These are phyloP conservation scores for Malaclemys terrapin DNA, from an alignment of 2,113 vertebrate genomes.

Conservation along the genomic window DNA sequence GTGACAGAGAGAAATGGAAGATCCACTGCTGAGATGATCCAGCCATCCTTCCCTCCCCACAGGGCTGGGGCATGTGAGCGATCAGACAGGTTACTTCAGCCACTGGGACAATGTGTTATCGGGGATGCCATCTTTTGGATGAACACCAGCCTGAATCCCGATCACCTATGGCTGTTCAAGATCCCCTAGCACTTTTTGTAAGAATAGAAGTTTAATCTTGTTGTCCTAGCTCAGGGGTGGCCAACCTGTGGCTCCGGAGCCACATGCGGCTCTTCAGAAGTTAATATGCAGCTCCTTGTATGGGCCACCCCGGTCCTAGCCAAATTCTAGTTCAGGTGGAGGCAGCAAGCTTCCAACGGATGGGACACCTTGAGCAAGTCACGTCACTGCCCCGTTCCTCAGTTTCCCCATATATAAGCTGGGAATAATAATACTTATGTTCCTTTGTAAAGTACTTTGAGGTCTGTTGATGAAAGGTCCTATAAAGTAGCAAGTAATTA, in stretches of 20 bases:
- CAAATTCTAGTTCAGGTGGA: neutral
- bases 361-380: neutral
- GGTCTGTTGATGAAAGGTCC: neutral
- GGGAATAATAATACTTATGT: neutral
- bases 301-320: neutral
- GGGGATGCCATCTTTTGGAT: neutral
- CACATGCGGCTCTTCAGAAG: too few species aligned
- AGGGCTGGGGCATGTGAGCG: neutral
- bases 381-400: neutral
- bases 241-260: too few species aligned
- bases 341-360: neutral
- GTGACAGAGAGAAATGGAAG: neutral
- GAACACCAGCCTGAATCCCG: neutral
- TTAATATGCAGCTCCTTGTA: too few species aligned
- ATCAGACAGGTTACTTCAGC: neutral
- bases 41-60: neutral
- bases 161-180: neutral
- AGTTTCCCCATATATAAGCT: neutral
- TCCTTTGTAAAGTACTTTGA: neutral
- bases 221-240: neutral
- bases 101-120: neutral
- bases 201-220: fast-evolving
- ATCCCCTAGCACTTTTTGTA: neutral
- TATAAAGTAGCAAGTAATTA: neutral
- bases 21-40: neutral